phyloP scores from a whole-genome alignment of 2,797 vertebrate species.

The Sebastolobus altivelis region DNA sequence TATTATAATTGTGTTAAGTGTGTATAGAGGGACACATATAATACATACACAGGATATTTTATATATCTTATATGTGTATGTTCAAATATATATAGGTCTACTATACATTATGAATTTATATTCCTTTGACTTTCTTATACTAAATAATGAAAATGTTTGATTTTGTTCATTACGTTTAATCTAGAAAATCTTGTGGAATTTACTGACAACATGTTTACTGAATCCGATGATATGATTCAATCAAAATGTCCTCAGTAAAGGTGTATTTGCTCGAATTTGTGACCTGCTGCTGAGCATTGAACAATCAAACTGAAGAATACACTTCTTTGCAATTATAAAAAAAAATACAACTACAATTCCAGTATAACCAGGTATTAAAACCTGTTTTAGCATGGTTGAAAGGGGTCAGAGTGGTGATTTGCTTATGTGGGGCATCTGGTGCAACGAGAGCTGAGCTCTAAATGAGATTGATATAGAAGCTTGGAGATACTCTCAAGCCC shows the following conservation, averaged over 20 bases:
- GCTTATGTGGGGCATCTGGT: slow-evolving; percentile 45
- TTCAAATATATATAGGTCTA: background rate
- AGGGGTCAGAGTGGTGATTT: slow-evolving; percentile 8
- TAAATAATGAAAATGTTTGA: background rate
- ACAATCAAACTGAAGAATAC: background rate
- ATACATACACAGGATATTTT: background rate
- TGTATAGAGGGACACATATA: background rate
- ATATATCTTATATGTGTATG: background rate
- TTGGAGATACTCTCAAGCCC: slow-evolving; percentile 30
- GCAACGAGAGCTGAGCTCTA: slow-evolving; percentile 53
- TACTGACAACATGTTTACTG: background rate
- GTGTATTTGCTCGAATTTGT: background rate
- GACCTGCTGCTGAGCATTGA: background rate
- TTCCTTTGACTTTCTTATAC: background rate
- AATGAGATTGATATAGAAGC: slow-evolving; percentile 70
- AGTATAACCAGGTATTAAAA: background rate
- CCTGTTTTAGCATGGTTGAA: background rate
- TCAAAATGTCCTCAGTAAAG: background rate
- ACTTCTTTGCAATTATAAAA: background rate
- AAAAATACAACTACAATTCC: background rate
- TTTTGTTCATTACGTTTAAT: background rate
- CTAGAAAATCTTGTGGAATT: background rate
- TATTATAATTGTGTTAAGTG: background rate
- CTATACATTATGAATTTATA: background rate
- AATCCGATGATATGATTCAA: background rate